Evolutionary conservation across 2,113 vertebrate genomes (phyloP).

Genomic region (Castor canadensis): DNA sequence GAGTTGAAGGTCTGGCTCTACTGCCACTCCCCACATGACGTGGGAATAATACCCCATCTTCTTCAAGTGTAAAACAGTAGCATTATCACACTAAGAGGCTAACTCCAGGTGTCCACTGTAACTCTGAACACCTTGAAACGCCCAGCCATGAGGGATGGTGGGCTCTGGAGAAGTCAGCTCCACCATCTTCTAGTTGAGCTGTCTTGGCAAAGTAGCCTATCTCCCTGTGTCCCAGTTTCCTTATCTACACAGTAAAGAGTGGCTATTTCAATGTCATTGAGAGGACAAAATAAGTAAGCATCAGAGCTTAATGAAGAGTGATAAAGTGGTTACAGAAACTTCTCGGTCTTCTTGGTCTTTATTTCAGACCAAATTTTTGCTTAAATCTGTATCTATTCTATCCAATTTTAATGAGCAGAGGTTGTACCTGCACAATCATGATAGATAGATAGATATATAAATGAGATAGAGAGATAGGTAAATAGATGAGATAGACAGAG

Average conservation of each 20-base stretch:
- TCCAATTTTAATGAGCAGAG: neutral
- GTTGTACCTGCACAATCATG: neutral
- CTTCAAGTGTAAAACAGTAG: neutral
- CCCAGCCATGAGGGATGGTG: no score
- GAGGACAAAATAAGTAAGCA: neutral
- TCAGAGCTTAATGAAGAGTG: neutral
- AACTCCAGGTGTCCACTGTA: neutral
- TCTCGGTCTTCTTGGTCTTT: neutral
- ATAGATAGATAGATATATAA: neutral
- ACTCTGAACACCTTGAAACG: neutral
- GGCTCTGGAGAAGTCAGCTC: neutral
- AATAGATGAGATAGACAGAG: neutral
- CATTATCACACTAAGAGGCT: neutral
- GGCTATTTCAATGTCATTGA: fast-evolving
- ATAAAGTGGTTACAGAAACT: fast-evolving
- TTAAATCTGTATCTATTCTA: neutral
- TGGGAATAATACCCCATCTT: neutral
- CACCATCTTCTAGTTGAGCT: neutral
- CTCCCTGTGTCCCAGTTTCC: neutral
- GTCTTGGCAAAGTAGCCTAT: no score
- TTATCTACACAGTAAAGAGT: neutral
- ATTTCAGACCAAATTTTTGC: neutral
- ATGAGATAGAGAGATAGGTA: neutral
- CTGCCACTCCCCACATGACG: fast-evolving
- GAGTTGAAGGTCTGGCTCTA: fast-evolving